These are phyloP conservation scores for Aspidoscelis tigris DNA, from an alignment of 2,113 vertebrate species.

Conservation along the genomic window DNA sequence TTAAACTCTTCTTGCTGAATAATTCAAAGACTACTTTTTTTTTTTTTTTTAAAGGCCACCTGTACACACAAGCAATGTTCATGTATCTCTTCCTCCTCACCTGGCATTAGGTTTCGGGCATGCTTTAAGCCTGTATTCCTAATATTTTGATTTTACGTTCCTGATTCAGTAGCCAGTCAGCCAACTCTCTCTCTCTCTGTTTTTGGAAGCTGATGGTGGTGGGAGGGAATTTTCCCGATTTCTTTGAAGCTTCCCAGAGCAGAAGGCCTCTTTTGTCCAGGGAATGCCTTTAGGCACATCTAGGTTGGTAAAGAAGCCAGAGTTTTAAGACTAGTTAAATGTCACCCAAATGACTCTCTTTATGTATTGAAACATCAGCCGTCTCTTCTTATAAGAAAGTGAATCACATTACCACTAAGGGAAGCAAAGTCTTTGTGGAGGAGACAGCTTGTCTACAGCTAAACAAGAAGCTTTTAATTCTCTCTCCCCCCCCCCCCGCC, in stretches of 20 bases:
- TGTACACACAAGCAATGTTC: constrained; percentile 65
- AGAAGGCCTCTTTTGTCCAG: constrained; percentile 86
- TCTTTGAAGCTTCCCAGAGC: constrained; percentile 86
- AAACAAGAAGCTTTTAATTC: constrained; percentile 74
- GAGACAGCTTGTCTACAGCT: constrained; percentile 74
- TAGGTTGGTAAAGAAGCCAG: constrained; percentile 78
- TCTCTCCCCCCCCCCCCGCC: constrained; percentile 50
- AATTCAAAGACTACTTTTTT: constrained; percentile 58
- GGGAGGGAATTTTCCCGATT: constrained; percentile 73
- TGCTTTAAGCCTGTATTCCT: constrained; percentile 79
- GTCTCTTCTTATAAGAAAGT: constrained; percentile 78
- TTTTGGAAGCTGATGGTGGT: not conserved
- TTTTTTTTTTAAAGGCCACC: constrained; percentile 53
- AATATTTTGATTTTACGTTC: constrained; percentile 85
- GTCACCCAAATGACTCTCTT: constrained; percentile 84
- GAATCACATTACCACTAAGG: constrained; percentile 75
- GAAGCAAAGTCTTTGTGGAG: constrained; percentile 74
- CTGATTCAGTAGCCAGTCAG: constrained; percentile 72
- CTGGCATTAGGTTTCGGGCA: constrained; percentile 31
- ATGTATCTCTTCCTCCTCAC: constrained; percentile 19
- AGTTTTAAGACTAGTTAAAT: constrained; percentile 85
- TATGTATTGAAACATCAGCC: constrained; percentile 82
- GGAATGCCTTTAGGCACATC: constrained; percentile 84
- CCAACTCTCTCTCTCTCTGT: constrained; percentile 62
- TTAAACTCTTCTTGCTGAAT: constrained; percentile 51